Base-by-base conservation (phyloP, 2,888 invertebrate species). In the Phoronis australis region DNA sequence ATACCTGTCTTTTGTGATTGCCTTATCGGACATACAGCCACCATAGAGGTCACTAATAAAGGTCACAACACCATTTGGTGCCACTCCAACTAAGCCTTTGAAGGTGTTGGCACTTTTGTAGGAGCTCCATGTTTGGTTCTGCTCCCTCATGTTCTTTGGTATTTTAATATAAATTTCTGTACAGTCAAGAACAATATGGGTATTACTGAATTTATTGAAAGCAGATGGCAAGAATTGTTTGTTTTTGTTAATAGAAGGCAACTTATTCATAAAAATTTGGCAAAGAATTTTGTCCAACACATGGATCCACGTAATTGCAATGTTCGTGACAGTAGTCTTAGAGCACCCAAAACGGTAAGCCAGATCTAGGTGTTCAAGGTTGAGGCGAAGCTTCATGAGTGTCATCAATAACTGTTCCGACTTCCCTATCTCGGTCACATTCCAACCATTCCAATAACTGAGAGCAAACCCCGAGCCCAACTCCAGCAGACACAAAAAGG, bases 171-270 rank as follows among this genome's bases (percentile, higher is more conserved):
- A 48, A 0, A 55, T 50, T 37, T 55, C 56, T 22, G 46, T 42
- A 20, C 53, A 55, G 31, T 55, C 55, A 45, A 52, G 52, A n/a
- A 56, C 22, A 22, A 35, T 31, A 20, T 45, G 45, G 9, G 25
- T 42, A 31, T 51, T 15, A 31, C 9, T 52, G 12, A 23, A 22
- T 3, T 43, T 9, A 37, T 47, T 56, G 21, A 56, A 54, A 1
- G 48, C 39, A 5, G 20, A 26, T 18, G 48, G 52, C 42, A n/a
- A n/a, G n/a, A n/a, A n/a, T n/a, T n/a, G n/a, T n/a, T n/a, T n/a
- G n/a, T n/a, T n/a, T n/a, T n/a, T n/a, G n/a, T n/a, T n/a, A n/a
- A n/a, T n/a, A n/a, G n/a, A n/a, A n/a, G n/a, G n/a, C n/a, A n/a
- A n/a, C n/a, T n/a, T n/a, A n/a, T n/a, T n/a, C n/a, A n/a, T n/a